Base-by-base conservation (phyloP, 2,888 invertebrate species). In the Electrophaes corylata region DNA sequence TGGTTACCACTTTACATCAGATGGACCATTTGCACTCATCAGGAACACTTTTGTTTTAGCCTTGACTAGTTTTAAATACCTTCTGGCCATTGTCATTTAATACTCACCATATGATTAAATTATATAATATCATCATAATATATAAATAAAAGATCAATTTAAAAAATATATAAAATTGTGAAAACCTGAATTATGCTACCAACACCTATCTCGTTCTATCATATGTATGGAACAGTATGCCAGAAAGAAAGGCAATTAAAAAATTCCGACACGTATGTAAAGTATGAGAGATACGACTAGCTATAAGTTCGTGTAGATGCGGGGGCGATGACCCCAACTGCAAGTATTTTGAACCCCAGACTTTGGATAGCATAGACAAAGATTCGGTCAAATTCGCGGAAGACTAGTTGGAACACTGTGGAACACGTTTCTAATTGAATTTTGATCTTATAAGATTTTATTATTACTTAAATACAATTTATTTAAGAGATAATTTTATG, bases 241-340 rank as follows among this genome's bases (percentile, higher is more conserved):
- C 60, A 60, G 79, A 86, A 75, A 61, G 80, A 70, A 81, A 83
- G 67, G 73, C 71, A 80, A 83, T 84, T 80, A 83, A 84, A 83
- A 84, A 84, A 86, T 83, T 84, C 86, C 83, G 69, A 81, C 88
- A 86, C 87, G 87, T 86, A 86, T 86, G 87, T 86, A 84, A 70
- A 73, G 73, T 78, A 79, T 75, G 72, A 80, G 81, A 81, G 79
- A n/a, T n/a, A n/a, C n/a, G n/a, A n/a, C 84, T 87, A 84, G 86
- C 84, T 79, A 84, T 87, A 86, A 86, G 66, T 72, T 69, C 57
- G 56, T 70, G 74, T 76, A 73, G 78, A 80, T 84, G 76, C 75
- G 26, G 73, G 68, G 19, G 67, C 74, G 68, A 57, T 71, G 82
- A 79, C 78, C 81, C 66, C 60, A 67, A 76, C 60, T 83, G 86